Evolutionary conservation across 2,888 invertebrate genomes (phyloP), one percentile per base, ranked within the genome.

Genomic region (Sesamia inferens): DNA sequence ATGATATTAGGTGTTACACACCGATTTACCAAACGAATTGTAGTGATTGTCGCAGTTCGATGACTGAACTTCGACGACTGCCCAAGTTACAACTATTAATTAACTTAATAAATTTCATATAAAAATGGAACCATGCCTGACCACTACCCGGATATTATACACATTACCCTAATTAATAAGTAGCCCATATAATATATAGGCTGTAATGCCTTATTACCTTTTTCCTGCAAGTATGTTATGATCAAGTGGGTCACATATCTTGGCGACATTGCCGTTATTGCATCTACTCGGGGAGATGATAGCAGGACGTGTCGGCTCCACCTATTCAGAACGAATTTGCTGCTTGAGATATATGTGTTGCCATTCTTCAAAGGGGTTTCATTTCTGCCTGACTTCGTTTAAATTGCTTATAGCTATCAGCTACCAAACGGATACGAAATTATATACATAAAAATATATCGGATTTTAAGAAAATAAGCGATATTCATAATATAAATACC

Each of bases 261-360:
- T 90, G 85, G 90, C 90, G 93, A 93, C 94, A 89, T 91, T 87
- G 88, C 82, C 92, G 90, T 93, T 94, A 94, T 94, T 94, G 93
- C 93, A 92, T 89, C 88, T 86, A 85, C 88, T 89, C 87, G 88
- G 91, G 91, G 90, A 92, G 91, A 92, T 92, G 88, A 87, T 66
- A 54, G 19, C 68, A 63, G 62, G 69, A 83, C 69, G 74, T 88
- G 84, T 86, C 86, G 77, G 68, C 85, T 85, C 79, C 81, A 89
- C 88, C 85, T 88, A 86, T 87, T 87, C 89, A 84, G 87, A 89
- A 88, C 87, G 88, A 91, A 91, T 90, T 90, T 85, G 78, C 81
- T 88, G 84, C 78, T 77, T 77, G 82, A 91, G 91, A 93, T 90
- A 88, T 92, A 92, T 93, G 89, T 92, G 90, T 87, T 85, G 76